A percentile compares a stretch with the other conserved stretches of the same genome.
phyloP scores from a whole-genome alignment of 2,113 vertebrate species.

The Cebus imitator region DNA sequence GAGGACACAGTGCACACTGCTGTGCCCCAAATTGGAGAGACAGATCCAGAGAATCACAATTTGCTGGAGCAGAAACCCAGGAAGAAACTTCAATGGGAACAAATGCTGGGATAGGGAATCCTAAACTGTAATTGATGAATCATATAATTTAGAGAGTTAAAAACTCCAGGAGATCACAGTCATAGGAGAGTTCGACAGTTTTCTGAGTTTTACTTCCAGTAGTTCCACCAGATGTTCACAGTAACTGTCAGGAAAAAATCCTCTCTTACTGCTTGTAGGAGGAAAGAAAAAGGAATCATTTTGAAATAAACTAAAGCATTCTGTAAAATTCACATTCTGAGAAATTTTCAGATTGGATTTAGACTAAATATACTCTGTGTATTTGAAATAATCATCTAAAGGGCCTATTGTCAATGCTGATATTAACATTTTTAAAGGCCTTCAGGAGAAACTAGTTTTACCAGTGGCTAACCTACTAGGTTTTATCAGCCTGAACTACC shows the following conservation, averaged over 20 bases:
- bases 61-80: neutral
- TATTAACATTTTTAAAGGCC: neutral
- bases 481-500: neutral
- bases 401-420: neutral
- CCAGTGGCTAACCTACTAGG: neutral
- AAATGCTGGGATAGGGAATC: neutral
- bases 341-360: constrained; percentile 55
- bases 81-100: neutral
- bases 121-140: neutral
- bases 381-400: constrained; percentile 66
- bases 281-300: neutral
- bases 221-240: neutral
- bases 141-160: neutral
- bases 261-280: neutral
- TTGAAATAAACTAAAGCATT: neutral
- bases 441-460: neutral
- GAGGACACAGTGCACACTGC: neutral
- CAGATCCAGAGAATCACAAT: neutral
- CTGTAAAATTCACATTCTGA: neutral
- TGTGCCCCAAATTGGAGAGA: neutral
- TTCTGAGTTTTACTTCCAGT: neutral
- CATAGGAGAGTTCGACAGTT: neutral
- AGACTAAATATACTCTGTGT: constrained; percentile 22
- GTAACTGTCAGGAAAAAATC: neutral
- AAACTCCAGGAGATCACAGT: neutral